A percentile compares a stretch with the other conserved stretches of the same genome.
Evolutionary conservation across 2,888 invertebrate species (phyloP).

Genomic region (Periphyllus acericola): DNA sequence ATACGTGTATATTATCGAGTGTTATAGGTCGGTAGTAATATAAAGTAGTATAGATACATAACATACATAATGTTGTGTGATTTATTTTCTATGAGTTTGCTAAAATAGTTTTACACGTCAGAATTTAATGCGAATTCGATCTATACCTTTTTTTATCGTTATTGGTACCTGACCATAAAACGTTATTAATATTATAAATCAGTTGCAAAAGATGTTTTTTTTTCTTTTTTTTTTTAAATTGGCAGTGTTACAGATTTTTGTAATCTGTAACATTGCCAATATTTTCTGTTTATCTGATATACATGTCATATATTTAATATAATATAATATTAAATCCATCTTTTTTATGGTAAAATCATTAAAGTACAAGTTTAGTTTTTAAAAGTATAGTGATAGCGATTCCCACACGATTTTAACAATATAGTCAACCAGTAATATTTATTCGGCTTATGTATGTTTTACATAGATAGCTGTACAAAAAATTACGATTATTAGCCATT

Average conservation of each 20-base stretch:
- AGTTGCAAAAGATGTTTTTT: conserved; percentile 2
- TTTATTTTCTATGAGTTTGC: not conserved
- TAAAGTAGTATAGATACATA: not conserved
- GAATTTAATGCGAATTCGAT: conserved; percentile 1
- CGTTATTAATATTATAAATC: not conserved
- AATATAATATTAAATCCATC: not conserved
- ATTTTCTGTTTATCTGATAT: conserved; percentile 12
- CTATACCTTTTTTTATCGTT: not conserved
- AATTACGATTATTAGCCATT: too few relatives aligned
- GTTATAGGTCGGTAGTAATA: not conserved
- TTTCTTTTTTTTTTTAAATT: conserved; percentile 20
- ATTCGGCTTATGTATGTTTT: too few relatives aligned
- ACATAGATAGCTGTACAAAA: too few relatives aligned
- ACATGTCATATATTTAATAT: not conserved
- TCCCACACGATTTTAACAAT: not conserved
- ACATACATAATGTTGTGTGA: not conserved
- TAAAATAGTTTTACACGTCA: not conserved
- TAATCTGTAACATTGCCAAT: conserved; percentile 16
- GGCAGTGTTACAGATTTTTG: conserved; percentile 29
- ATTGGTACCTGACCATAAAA: not conserved
- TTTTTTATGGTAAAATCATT: not conserved
- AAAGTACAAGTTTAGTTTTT: not conserved
- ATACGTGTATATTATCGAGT: not conserved
- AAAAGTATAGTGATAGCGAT: not conserved
- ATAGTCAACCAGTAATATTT: not conserved